Conservation (phyloP, 2,113 vertebrate species). For the Corythaixoides concolor region DNA sequence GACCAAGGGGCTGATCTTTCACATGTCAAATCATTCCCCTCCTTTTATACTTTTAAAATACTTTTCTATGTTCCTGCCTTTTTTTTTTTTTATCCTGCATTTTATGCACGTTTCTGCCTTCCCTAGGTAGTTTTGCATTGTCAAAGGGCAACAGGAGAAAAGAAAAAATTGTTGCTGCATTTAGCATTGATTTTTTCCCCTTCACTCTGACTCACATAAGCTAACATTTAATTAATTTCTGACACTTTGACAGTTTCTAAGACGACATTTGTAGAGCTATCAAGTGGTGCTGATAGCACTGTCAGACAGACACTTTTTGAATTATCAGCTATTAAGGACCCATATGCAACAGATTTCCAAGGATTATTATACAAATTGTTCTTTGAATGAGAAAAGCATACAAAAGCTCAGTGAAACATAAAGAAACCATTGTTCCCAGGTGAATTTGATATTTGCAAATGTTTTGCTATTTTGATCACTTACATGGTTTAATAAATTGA, state of each 20-base stretch:
- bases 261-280: slow-evolving; percentile 76
- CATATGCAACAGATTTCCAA: slow-evolving; percentile 66
- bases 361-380: slow-evolving; percentile 65
- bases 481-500: background rate
- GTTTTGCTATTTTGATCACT: slow-evolving; percentile 69
- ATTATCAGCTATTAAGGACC: slow-evolving; percentile 68
- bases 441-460: slow-evolving; percentile 69
- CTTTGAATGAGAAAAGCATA: slow-evolving; percentile 62
- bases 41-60: background rate
- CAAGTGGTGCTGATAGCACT: slow-evolving; percentile 67
- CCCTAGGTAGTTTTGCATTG: slow-evolving; percentile 29
- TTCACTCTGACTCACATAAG: slow-evolving; percentile 77
- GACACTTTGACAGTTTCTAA: slow-evolving; percentile 82
- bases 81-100: background rate
- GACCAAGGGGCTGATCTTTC: background rate
- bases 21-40: background rate
- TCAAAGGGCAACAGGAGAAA: slow-evolving; percentile 48
- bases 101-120: slow-evolving; percentile 39
- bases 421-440: slow-evolving; percentile 55
- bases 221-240: slow-evolving; percentile 84
- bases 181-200: slow-evolving; percentile 46
- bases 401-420: slow-evolving; percentile 60
- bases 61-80: background rate
- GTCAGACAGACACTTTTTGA: slow-evolving; percentile 70
- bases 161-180: slow-evolving; percentile 45